Conservation (phyloP, 2,888 invertebrate species). For the Calliopum simillimum region DNA sequence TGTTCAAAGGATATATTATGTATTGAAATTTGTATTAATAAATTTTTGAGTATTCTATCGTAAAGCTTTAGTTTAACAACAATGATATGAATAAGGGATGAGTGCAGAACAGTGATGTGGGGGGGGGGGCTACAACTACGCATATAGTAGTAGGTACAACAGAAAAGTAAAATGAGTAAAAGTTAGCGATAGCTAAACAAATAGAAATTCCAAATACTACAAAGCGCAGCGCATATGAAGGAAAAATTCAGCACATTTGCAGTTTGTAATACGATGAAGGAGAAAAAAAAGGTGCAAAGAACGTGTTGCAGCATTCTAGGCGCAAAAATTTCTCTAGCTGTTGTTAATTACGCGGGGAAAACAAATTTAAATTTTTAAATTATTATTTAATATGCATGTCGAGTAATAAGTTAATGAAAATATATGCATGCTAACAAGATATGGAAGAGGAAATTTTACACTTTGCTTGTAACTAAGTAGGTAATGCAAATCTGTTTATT, state of each 20-base stretch:
- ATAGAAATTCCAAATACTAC: conserved; percentile 13
- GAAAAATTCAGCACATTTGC: no score
- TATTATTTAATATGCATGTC: neutral
- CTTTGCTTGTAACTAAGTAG: no score
- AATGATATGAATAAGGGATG: conserved; percentile 7
- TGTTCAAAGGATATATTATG: neutral
- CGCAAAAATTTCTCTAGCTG: neutral
- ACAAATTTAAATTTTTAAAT: neutral
- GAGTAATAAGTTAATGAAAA: no score
- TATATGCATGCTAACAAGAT: no score
- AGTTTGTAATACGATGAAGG: neutral
- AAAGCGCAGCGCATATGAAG: neutral
- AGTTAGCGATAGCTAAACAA: neutral
- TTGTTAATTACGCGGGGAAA: neutral
- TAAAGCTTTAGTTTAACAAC: conserved; percentile 20
- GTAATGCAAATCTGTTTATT: no score
- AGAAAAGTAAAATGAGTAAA: no score
- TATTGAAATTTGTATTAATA: neutral
- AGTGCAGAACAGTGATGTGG: neutral
- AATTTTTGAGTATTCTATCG: neutral
- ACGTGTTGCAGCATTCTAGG: neutral
- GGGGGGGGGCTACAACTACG: neutral
- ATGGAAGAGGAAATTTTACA: no score
- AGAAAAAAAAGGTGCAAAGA: neutral
- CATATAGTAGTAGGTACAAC: neutral